These are phyloP conservation scores for Anguilla anguilla DNA, from an alignment of 2,797 vertebrate species.

Conservation along the genomic window DNA sequence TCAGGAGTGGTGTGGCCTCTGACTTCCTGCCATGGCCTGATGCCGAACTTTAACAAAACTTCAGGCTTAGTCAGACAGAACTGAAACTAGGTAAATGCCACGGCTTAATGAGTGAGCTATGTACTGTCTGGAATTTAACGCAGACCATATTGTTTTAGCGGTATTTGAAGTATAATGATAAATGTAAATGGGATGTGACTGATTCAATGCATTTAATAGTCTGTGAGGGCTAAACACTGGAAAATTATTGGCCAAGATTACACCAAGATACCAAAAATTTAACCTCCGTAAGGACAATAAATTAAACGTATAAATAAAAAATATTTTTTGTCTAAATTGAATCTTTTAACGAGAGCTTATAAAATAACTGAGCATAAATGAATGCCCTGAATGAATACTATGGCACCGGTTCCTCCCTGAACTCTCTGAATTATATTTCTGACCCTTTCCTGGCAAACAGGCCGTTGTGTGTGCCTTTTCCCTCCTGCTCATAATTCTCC, in stretches of 20 bases:
- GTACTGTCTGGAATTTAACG: not conserved
- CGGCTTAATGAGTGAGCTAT: not conserved
- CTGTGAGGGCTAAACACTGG: not conserved
- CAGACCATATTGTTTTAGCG: not conserved
- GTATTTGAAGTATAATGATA: not conserved
- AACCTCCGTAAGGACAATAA: not conserved
- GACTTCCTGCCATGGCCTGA: not conserved
- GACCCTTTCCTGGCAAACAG: slow-evolving; percentile 35
- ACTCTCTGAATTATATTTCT: not conserved
- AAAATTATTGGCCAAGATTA: not conserved
- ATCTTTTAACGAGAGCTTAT: not conserved
- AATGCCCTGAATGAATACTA: not conserved
- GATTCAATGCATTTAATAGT: not conserved
- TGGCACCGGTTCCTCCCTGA: not conserved
- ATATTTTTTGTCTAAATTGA: not conserved
- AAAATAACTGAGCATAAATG: not conserved
- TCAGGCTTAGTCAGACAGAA: not conserved
- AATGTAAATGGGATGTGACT: not conserved
- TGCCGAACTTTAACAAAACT: not conserved
- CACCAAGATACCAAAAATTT: not conserved
- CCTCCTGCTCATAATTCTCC: not conserved
- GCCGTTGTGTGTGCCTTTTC: slow-evolving; percentile 10
- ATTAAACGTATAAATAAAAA: not conserved
- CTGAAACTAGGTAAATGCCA: not conserved
- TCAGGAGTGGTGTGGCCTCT: not conserved